Base-by-base conservation (phyloP, 2,113 vertebrate species). In the Promerops cafer region DNA sequence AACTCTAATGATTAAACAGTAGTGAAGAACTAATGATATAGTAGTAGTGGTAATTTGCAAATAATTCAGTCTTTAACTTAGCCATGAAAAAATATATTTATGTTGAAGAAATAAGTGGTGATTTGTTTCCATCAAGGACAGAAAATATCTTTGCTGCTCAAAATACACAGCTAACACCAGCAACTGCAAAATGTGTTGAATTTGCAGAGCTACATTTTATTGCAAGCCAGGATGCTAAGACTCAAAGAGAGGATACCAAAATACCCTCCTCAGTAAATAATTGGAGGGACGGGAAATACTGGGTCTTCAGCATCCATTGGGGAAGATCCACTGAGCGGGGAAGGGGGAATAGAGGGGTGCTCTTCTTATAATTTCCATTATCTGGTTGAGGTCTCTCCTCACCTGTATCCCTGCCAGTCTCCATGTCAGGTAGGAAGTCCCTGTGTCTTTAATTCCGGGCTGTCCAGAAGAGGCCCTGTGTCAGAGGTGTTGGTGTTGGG, bases 271-370 rank as follows among this genome's bases (percentile, higher is more conserved):
- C 40, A 31, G 5, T 15, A 9, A 28, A 4, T 84, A 49, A 44
- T 7, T 22, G 0, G 1, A 13, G 26, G 40, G 19, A 52, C 0
- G 1, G 21, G 44, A 20, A 85, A 68, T 57, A 30, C 1, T 0
- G 18, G 24, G 9, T 47, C 35, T 59, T 53, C 18, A 31, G n/a
- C 2, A 7, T 47, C 26, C 1, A 0, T 10, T 54, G 39, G 22
- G 88, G 68, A 87, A 70, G 14, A 72, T 33, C 22, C 26, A 10
- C 14, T 19, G 10, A 65, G 10, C 28, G 57, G 40, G 28, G 28
- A 37, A 60, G 28, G 10, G 4, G 13, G 2, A 64, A 84, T 31
- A 30, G 28, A n/a, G 52, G 60, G 13, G 10, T 64, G 11, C 3
- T 63, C 30, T 74, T 59, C 6, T 63, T 26, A 13, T 28, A 0